Percentiles rank a stretch among this genome's conserved stretches.
phyloP scores from a whole-genome alignment of 2,113 vertebrate species.

The Odobenus rosmarus region DNA sequence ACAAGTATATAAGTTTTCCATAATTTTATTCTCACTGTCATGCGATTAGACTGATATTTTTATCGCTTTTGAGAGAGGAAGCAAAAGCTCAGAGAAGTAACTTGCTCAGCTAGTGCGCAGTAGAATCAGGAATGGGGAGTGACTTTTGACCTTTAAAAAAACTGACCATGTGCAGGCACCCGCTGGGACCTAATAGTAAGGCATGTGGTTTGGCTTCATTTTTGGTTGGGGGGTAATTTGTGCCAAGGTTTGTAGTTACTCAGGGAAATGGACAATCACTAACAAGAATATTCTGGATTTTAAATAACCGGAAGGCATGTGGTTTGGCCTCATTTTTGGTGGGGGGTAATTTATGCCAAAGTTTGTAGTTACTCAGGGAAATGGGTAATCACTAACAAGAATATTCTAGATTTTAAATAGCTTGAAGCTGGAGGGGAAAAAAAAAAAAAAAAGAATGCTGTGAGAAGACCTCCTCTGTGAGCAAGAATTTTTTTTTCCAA shows the following conservation, averaged over 20 bases:
- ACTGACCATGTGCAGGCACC: conserved; percentile 65
- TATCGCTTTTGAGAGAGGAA: background rate
- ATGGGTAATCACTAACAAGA: conserved; percentile 48
- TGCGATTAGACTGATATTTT: background rate
- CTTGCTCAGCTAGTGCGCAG: background rate
- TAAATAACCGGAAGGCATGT: conserved; percentile 11
- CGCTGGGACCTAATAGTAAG: conserved; percentile 56
- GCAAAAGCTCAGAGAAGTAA: conserved; percentile 8
- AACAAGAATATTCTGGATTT: conserved; percentile 55
- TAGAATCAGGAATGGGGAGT: background rate
- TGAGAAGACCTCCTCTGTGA: conserved; percentile 23
- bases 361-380: conserved; percentile 58
- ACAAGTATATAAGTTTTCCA: background rate
- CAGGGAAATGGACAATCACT: conserved; percentile 61
- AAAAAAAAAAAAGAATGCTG: background rate
- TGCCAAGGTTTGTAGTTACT: conserved; percentile 46
- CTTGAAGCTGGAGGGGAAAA: background rate
- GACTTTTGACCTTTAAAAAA: conserved; percentile 66
- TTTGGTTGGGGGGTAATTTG: conserved; percentile 19
- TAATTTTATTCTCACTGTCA: conserved; percentile 5
- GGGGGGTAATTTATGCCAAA: conserved; percentile 27
- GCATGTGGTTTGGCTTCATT: conserved; percentile 32
- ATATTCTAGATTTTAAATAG: conserved; percentile 47
- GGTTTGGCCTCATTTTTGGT: conserved; percentile 25
- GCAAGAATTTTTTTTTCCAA: conserved; percentile 60